Base-by-base conservation (phyloP, 2,797 vertebrate species). In the Spheniscus humboldti region DNA sequence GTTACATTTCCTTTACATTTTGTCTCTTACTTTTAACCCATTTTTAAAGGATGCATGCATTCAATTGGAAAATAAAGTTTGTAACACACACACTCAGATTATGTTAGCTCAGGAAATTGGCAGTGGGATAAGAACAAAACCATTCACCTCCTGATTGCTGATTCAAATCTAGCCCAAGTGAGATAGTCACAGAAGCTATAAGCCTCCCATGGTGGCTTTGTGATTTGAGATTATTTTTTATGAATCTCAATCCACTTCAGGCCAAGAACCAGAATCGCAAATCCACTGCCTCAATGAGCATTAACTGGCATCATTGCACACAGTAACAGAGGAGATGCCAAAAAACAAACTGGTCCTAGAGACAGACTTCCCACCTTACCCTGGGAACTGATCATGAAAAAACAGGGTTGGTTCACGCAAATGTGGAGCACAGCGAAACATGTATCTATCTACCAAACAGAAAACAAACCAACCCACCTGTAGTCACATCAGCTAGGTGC, bases 141-240 rank as follows among this genome's bases (percentile, higher is more conserved):
- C 73, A 88, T 96, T 97, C 94, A 91, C 91, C 92, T 95, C 69
- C 92, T 86, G 92, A 96, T 92, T 91, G 89, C 86, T 78, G 95
- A 96, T 96, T 92, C 93, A 96, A 96, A 96, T 97, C 94, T 93
- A 94, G 82, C 92, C 92, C 81, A 91, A 95, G 76, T 76, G 96
- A 95, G 89, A 91, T 4, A 94, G 95, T 88, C 88, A 80, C 52
- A 90, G 88, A 94, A 96, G 76, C 90, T 92, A 56, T 88, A 94
- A 96, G 71, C 76, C 77, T 96, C 94, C 91, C 89, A 92, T 90
- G 79, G 66, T 90, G 82, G 43, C 79, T 95, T 90, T 94, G 94
- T 97, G 92, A 96, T 96, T 95, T 90, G 79, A 96, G 93, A 91
- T 92, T 88, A 92, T 84, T 95, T 97, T 95, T 94, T 94, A 94